Evolutionary conservation across 2,113 vertebrate species (phyloP).

Genomic region (Gulo gulo): DNA sequence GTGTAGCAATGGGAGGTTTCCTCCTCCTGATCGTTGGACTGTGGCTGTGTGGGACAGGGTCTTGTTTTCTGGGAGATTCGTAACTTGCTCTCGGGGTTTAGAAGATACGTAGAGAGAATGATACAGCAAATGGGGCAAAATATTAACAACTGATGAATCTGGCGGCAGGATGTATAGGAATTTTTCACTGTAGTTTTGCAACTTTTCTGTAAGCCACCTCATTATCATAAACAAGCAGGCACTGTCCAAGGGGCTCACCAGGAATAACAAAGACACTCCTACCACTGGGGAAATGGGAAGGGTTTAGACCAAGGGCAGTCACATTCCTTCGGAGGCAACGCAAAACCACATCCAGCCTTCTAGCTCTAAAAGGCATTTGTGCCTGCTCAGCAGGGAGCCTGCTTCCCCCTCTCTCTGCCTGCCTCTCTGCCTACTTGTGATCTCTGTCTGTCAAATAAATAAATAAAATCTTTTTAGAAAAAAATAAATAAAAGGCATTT

Average conservation of each 20-base stretch:
- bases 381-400: too few species aligned
- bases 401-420: too few species aligned
- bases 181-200: background rate
- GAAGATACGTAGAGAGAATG: background rate
- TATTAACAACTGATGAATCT: background rate
- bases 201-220: background rate
- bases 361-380: background rate
- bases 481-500: background rate
- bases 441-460: too few species aligned
- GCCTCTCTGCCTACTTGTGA: too few species aligned
- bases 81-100: background rate
- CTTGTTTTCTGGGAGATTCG: background rate
- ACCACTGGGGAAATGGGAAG: background rate
- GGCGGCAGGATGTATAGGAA: background rate
- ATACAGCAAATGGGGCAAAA: background rate
- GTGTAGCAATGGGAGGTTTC: background rate
- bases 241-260: background rate
- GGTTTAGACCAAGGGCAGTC: background rate
- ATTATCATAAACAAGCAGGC: background rate
- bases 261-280: background rate
- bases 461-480: too few species aligned
- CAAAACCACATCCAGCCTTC: background rate
- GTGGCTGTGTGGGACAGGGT: background rate
- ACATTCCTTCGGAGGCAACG: background rate
- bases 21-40: background rate